Percentiles rank a stretch among this genome's conserved stretches.
These are phyloP conservation scores for Beris chalybata DNA, from an alignment of 2,888 invertebrate genomes.

Conservation along the genomic window DNA sequence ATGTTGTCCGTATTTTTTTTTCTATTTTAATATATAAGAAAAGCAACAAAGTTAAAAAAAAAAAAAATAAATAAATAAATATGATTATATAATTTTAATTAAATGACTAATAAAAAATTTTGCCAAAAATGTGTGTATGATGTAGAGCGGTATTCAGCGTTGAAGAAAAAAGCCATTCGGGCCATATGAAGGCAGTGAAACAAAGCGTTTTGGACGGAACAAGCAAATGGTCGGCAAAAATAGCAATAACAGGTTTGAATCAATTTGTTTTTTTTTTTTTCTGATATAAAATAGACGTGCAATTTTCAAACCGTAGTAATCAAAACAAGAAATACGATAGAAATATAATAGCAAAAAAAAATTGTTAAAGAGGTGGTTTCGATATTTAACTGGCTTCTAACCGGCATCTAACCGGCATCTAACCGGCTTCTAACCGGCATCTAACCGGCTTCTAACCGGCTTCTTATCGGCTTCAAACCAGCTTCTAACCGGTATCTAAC, in stretches of 20 bases:
- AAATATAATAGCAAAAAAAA: no score
- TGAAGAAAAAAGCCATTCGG: constrained; percentile 89
- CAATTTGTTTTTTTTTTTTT: background rate
- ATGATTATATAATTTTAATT: background rate
- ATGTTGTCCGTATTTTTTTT: background rate
- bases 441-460: no score
- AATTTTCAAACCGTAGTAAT: no score
- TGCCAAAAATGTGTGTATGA: constrained; percentile 24
- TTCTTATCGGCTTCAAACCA: no score
- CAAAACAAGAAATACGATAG: no score
- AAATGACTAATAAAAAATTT: no score
- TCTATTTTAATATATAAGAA: constrained; percentile 1
- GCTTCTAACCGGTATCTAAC: no score
- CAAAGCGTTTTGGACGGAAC: constrained; percentile 99
- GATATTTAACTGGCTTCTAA: no score
- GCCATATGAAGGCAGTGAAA: constrained; percentile 98
- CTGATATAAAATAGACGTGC: no score
- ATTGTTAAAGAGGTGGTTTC: no score
- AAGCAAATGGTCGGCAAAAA: constrained; percentile 99
- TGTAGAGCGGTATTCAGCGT: constrained; percentile 93
- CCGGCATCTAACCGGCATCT: no score
- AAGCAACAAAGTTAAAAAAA: constrained; percentile 3
- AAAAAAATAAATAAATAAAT: background rate
- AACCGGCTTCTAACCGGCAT: no score
- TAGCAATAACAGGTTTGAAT: constrained; percentile 98